Conservation (phyloP, 2,888 invertebrate species). For the Gibbula magus region DNA sequence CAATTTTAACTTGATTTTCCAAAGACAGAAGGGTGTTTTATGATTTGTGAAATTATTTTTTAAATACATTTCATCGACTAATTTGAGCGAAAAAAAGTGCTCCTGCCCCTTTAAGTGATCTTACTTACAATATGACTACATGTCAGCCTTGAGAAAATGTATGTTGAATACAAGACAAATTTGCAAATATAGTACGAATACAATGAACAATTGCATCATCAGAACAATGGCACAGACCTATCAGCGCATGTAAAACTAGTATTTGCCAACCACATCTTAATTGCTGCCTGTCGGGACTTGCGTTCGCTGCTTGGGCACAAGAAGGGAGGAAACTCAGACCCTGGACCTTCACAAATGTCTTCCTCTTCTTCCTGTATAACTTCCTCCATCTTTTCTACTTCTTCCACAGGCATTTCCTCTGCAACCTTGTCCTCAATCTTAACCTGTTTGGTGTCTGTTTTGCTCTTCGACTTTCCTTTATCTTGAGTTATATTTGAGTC, state of each 20-base stretch:
- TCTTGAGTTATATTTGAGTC: conserved; percentile 9
- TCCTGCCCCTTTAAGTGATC: too few relatives aligned
- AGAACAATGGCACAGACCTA: conserved; percentile 48
- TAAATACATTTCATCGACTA: too few relatives aligned
- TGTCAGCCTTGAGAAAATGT: too few relatives aligned
- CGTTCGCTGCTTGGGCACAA: conserved; percentile 64
- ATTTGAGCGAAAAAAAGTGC: too few relatives aligned
- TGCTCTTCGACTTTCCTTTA: background rate
- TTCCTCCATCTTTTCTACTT: background rate
- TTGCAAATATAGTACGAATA: background rate
- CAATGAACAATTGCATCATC: background rate
- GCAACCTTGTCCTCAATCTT: background rate
- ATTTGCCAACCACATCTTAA: conserved; percentile 59
- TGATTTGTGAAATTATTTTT: too few relatives aligned
- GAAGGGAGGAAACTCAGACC: conserved; percentile 49
- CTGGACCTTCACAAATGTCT: background rate
- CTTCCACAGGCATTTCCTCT: background rate
- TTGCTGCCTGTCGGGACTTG: conserved; percentile 60
- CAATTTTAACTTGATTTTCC: too few relatives aligned
- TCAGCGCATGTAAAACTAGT: conserved; percentile 50
- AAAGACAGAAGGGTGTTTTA: too few relatives aligned
- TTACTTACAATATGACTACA: too few relatives aligned
- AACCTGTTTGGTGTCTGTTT: background rate
- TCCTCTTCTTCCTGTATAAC: background rate
- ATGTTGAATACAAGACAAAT: too few relatives aligned